Evolutionary conservation across 2,113 vertebrate genomes (phyloP).

Genomic region (Butorides virescens): DNA sequence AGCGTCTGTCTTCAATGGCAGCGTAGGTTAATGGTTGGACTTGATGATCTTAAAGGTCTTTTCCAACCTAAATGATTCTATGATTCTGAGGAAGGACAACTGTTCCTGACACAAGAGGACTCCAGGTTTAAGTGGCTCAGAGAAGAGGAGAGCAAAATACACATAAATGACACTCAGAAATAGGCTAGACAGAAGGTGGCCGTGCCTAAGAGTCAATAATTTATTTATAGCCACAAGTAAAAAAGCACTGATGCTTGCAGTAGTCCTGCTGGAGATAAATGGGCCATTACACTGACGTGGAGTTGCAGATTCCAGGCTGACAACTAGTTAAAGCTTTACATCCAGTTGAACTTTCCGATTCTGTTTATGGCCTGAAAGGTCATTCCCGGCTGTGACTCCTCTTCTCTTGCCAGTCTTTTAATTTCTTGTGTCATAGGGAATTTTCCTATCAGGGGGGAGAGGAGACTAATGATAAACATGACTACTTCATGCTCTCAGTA

Average conservation of each 20-base stretch:
- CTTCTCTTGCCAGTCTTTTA: background rate
- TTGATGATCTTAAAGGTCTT: no score
- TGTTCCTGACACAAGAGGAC: background rate
- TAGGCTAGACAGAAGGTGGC: background rate
- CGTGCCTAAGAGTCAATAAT: background rate
- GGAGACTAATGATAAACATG: background rate
- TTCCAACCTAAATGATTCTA: no score
- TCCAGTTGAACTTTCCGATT: background rate
- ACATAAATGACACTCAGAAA: background rate
- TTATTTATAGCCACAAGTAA: background rate
- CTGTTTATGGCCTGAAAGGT: background rate
- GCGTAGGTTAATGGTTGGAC: no score
- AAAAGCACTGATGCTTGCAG: background rate
- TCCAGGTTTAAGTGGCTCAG: background rate
- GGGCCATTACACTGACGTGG: background rate
- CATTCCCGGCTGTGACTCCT: background rate
- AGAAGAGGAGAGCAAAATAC: background rate
- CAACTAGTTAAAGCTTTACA: background rate
- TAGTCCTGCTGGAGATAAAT: background rate
- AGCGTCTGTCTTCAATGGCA: background rate
- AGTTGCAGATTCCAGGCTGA: background rate
- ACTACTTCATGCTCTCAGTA: background rate
- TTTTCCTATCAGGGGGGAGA: background rate
- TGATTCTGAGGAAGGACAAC: background rate
- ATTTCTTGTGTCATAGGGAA: background rate